Conservation (phyloP, 2,113 vertebrate genomes). For the Elanus axillaris region DNA sequence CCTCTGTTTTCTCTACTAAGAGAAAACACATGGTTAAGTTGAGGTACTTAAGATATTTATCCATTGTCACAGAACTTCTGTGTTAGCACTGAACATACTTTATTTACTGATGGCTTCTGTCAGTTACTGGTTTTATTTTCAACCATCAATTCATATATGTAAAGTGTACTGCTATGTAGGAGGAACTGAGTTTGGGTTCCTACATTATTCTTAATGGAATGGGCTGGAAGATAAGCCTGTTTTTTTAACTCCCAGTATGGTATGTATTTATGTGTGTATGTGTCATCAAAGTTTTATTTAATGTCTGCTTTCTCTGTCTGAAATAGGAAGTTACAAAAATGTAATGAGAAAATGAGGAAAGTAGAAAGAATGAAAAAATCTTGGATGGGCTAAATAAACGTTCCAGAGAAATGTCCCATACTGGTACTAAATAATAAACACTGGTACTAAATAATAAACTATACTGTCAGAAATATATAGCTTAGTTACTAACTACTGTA, state of each 20-base stretch:
- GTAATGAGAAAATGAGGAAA: neutral
- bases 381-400: neutral
- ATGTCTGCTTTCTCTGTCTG: neutral
- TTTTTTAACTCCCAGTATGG: slow-evolving; percentile 32
- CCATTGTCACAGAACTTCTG: neutral
- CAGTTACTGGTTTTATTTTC: slow-evolving; percentile 1
- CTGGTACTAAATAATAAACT: neutral
- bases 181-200: neutral
- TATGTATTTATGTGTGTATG: slow-evolving; percentile 15
- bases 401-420: neutral
- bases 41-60: neutral
- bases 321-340: slow-evolving; percentile 1
- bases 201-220: slow-evolving; percentile 45
- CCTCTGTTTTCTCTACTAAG: neutral
- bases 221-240: slow-evolving; percentile 15
- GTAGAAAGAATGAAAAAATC: neutral
- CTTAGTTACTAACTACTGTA: neutral
- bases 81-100: neutral
- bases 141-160: neutral
- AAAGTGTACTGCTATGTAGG: neutral
- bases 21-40: neutral
- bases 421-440: neutral
- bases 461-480: neutral
- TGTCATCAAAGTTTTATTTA: neutral
- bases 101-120: neutral